A percentile compares a stretch with the other conserved stretches of the same genome.
Evolutionary conservation across 2,797 vertebrate species (phyloP).

Genomic region (Pangasius larnaudii): DNA sequence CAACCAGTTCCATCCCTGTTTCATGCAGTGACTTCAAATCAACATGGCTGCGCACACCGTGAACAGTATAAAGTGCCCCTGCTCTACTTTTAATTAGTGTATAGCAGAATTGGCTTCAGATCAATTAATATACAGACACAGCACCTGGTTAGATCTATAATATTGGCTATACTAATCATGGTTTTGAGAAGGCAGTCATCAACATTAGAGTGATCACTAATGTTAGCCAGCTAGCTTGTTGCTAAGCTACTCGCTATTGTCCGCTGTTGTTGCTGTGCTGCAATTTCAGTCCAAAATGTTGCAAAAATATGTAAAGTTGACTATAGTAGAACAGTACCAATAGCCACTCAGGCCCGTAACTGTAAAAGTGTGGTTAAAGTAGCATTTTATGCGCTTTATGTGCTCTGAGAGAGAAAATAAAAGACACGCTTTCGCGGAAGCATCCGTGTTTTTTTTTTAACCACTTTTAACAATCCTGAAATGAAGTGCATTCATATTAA

Average conservation of each 20-base stretch:
- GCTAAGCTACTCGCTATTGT: background rate
- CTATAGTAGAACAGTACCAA: background rate
- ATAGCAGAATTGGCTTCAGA: background rate
- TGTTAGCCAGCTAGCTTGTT: background rate
- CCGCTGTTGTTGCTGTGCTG: background rate
- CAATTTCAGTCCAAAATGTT: background rate
- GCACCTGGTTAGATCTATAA: background rate
- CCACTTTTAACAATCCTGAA: too few relatives aligned
- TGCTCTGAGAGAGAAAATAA: background rate
- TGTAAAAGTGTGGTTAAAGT: background rate
- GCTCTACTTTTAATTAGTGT: background rate
- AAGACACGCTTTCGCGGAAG: background rate
- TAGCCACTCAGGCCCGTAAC: background rate
- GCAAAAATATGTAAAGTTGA: background rate
- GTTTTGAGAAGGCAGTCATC: background rate
- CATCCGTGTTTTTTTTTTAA: background rate
- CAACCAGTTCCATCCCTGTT: background rate
- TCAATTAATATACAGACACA: background rate
- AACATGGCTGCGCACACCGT: background rate
- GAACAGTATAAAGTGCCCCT: background rate
- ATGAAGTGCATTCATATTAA: background rate
- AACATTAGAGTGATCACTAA: background rate
- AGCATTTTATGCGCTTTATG: background rate
- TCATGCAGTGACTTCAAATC: background rate
- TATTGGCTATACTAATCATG: background rate